Evolutionary conservation across 2,113 vertebrate species (phyloP), one percentile per base, ranked within the genome.

Genomic region (Natator depressus): DNA sequence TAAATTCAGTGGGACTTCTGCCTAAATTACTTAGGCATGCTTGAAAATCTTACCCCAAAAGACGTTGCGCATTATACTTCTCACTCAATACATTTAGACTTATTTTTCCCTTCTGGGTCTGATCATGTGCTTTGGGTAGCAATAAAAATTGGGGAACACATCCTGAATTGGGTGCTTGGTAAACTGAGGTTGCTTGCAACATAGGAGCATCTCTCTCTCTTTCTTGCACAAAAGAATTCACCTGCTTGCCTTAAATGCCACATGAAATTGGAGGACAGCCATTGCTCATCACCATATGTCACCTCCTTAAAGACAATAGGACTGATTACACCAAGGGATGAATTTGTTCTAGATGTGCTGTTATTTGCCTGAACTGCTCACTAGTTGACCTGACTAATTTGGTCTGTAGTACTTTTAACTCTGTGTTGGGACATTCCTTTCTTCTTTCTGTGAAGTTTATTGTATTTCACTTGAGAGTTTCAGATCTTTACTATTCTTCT

Each of bases 401-500:
- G 53, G 53, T 72, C 90, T 87, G 49, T 53, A 35, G 14, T 11
- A 72, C 49, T 83, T 84, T 11, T 29, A 78, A 49, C 79, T 95
- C 90, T 92, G 83, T 42, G 85, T 3, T 5, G 27, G 53, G 17
- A 91, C 1, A 0, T 80, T 84, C 65, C 46, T 4, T 54, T 91
- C 95, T 88, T 78, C 55, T 29, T 84, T 75, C 24, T 87, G 87
- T 46, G 65, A 65, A 13, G 1, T 46, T 75, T 59, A 51, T 76
- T 75, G 20, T 79, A 76, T n/a, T 84, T 38, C 83, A 86, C 12
- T 85, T 82, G 19, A 0, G 9, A 93, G 85, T 50, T 91, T 89
- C n/a, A 27, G 10, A 93, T 65, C 31, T 88, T 96, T 94, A 65
- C 82, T 95, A 84, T 97, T 91, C 93, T 94, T 92, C 84, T 65